Evolutionary conservation across 2,113 vertebrate species (phyloP).

Genomic region (Tychaedon coryphoeus): DNA sequence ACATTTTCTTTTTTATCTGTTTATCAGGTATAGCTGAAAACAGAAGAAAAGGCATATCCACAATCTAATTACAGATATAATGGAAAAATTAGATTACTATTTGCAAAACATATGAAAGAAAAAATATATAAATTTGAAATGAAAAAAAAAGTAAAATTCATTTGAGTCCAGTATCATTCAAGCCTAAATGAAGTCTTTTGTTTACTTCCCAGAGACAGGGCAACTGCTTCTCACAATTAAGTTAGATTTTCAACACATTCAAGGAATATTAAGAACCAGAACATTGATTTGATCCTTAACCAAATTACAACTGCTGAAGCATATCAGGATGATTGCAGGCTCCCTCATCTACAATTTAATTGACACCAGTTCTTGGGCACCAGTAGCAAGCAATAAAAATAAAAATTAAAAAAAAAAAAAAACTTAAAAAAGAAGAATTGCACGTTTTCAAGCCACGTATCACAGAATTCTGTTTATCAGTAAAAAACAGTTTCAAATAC

Average conservation of each 20-base stretch:
- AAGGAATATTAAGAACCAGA: constrained; percentile 14
- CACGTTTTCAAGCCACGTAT: neutral
- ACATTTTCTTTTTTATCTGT: neutral
- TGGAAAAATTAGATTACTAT: neutral
- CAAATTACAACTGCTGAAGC: constrained; percentile 10
- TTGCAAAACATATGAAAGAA: neutral
- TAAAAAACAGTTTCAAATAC: constrained; percentile 22
- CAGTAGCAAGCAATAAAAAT: neutral
- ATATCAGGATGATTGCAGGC: neutral
- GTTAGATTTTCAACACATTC: constrained; percentile 15
- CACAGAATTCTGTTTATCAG: constrained; percentile 20
- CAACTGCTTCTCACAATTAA: constrained; percentile 36
- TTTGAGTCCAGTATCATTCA: neutral
- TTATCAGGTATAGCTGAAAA: neutral
- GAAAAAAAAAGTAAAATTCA: constrained; percentile 9
- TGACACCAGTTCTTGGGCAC: neutral
- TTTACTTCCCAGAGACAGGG: constrained; percentile 33
- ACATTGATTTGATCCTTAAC: constrained; percentile 19
- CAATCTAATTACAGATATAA: neutral
- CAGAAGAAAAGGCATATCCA: neutral
- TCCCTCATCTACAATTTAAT: constrained; percentile 3
- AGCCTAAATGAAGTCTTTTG: neutral
- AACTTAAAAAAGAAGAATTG: neutral
- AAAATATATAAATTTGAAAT: neutral
- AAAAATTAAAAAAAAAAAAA: neutral